phyloP scores from a whole-genome alignment of 2,113 vertebrate genomes.

The Ovibos moschatus region DNA sequence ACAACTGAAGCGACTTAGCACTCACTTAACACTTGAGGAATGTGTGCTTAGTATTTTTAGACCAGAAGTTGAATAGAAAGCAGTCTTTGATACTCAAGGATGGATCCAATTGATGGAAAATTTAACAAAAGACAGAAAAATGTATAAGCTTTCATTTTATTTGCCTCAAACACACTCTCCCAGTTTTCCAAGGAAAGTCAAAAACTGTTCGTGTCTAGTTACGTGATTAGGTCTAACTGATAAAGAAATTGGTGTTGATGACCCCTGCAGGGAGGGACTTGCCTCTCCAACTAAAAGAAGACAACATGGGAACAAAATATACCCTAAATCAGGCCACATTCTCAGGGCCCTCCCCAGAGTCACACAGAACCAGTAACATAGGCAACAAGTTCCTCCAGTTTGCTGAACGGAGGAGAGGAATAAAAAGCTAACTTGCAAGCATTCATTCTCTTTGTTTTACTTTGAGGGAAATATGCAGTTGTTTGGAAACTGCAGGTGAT shows the following conservation, averaged over 20 bases:
- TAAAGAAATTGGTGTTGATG: not conserved
- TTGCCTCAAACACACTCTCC: not conserved
- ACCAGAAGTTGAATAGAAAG: not conserved
- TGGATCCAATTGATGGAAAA: not conserved
- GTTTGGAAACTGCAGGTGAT: constrained; percentile 78
- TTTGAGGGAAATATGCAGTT: constrained; percentile 18
- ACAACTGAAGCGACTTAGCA: not conserved
- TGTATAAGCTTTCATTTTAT: not conserved
- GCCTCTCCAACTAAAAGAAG: not conserved
- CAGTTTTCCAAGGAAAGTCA: not conserved
- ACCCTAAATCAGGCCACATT: not conserved
- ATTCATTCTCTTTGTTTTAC: constrained; percentile 60
- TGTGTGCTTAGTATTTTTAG: not conserved
- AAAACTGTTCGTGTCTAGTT: not conserved
- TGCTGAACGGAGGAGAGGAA: not conserved
- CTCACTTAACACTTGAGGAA: not conserved
- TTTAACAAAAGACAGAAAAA: not conserved
- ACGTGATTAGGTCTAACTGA: not conserved
- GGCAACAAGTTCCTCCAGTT: not conserved
- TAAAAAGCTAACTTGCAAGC: constrained; percentile 38
- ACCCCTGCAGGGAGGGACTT: not conserved
- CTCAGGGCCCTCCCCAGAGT: not conserved
- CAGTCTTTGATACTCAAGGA: not conserved
- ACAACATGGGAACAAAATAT: not conserved
- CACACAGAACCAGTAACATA: not conserved